phyloP scores from a whole-genome alignment of 2,888 invertebrate genomes.

The Nomada hirtipes region DNA sequence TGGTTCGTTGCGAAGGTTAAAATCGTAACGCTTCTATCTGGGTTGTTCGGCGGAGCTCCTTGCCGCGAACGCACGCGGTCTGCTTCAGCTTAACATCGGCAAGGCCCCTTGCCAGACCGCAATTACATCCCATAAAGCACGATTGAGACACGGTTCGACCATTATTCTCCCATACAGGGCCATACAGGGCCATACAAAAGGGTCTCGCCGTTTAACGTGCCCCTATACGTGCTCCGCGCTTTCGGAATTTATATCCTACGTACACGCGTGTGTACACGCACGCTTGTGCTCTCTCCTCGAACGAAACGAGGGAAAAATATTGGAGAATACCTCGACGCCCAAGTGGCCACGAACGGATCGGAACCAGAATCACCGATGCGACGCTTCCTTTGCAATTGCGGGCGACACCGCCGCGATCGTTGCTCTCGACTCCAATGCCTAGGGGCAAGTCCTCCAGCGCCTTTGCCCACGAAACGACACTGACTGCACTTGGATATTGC shows the following conservation, averaged over 20 bases:
- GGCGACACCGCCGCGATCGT: not conserved
- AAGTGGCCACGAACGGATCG: conserved; percentile 6
- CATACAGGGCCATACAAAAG: conserved; percentile 72
- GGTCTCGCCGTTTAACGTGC: conserved; percentile 69
- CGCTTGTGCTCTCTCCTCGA: not conserved
- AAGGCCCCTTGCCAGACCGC: conserved; percentile 75
- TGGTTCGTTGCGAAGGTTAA: conserved; percentile 75
- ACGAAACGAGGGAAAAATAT: conserved; percentile 43
- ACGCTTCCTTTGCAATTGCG: conserved; percentile 24
- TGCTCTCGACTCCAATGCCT: not conserved
- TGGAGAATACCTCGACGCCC: not conserved
- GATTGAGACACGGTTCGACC: conserved; percentile 81
- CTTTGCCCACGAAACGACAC: not conserved
- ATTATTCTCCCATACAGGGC: conserved; percentile 79
- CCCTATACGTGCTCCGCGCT: conserved; percentile 42
- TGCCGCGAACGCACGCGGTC: conserved; percentile 46
- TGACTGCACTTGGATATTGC: not conserved
- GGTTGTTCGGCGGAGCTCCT: conserved; percentile 20
- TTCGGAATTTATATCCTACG: conserved; percentile 25
- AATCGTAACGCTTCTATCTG: conserved; percentile 74
- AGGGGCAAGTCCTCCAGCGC: not conserved
- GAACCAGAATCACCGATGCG: not conserved
- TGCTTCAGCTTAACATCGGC: conserved; percentile 74
- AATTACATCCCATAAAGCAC: conserved; percentile 82
- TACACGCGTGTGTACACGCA: conserved; percentile 36